Base-by-base conservation (phyloP, 2,113 vertebrate genomes). In the Dasyprocta punctata region DNA sequence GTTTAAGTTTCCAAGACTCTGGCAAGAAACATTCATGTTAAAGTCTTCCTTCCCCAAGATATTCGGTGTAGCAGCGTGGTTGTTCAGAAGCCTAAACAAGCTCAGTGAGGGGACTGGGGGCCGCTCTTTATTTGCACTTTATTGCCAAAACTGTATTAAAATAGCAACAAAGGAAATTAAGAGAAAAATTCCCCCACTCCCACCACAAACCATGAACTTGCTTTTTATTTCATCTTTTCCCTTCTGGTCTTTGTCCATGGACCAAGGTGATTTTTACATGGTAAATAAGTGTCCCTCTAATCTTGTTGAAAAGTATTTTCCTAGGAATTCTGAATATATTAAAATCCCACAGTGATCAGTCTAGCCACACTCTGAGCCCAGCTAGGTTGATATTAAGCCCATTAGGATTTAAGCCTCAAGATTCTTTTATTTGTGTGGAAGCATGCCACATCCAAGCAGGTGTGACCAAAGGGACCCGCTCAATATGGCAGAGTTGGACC, bases 1-100 rank as follows among this genome's bases (percentile, higher is more conserved):
- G 95, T 95, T 94, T 96, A 97, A 95, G 85, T 97, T 98, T 97
- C 97, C 95, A 97, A 96, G 92, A 96, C 47, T 96, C 36, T 2
- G 92, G 94, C 85, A 97, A 96, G 90, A 97, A 96, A 90, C 44
- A 89, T 69, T 90, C 87, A 44, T 36, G 85, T 61, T 86, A 78
- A 96, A 90, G 26, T 47, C 88, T 97, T 93, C 63, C 88, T 90
- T 85, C 58, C 81, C 95, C 92, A 65, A 92, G 89, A 92, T 11
- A 84, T 67, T 93, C 52, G 14, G 49, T 84, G 38, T n/a, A 6
- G 61, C 61, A 87, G 61, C 49, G 7, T 33, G 49, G n/a, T 47
- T 93, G 52, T 94, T 63, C 93, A 93, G 91, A 97, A 97, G 78
- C 89, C 75, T 78, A 67, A 94, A 88, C 73, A 92, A 91, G 56